These are phyloP conservation scores for Dioctria linearis DNA, from an alignment of 2,888 invertebrate species.

Conservation along the genomic window DNA sequence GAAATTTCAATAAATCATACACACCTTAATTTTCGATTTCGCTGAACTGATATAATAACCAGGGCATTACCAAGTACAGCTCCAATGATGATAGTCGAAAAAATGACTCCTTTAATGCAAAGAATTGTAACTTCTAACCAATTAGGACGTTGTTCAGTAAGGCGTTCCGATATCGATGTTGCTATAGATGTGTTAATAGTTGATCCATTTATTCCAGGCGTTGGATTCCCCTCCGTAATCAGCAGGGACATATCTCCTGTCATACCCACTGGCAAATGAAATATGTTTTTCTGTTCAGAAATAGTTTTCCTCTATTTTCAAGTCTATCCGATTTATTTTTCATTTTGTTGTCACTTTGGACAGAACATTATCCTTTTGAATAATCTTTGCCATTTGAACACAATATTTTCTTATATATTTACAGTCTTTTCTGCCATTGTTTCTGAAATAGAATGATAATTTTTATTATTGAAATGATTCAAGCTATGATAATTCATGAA, in stretches of 20 bases:
- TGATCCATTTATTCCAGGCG: conserved; percentile 42
- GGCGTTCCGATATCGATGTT: conserved; percentile 55
- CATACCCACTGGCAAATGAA: conserved; percentile 47
- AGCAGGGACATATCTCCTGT: conserved; percentile 58
- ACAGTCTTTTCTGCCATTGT: background rate
- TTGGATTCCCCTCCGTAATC: conserved; percentile 52
- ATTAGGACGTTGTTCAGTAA: conserved; percentile 59
- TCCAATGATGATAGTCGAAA: conserved; percentile 89
- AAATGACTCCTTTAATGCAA: conserved; percentile 83
- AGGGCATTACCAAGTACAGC: conserved; percentile 94
- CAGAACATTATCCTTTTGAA: conserved; percentile 14
- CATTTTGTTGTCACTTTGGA: conserved; percentile 39
- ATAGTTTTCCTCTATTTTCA: conserved; percentile 10
- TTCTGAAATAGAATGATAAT: conserved; percentile 10
- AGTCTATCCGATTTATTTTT: conserved; percentile 6
- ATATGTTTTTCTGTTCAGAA: conserved; percentile 1
- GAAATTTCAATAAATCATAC: conserved; percentile 54
- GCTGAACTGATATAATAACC: conserved; percentile 75
- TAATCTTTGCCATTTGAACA: conserved; percentile 21
- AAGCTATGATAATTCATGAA: too few relatives aligned
- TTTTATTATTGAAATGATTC: too few relatives aligned
- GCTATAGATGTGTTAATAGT: conserved; percentile 41
- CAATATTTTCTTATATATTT: conserved; percentile 1
- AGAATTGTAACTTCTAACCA: conserved; percentile 76
- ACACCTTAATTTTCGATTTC: conserved; percentile 71